phyloP scores from a whole-genome alignment of 2,113 vertebrate genomes.

The Macroglossus sobrinus region DNA sequence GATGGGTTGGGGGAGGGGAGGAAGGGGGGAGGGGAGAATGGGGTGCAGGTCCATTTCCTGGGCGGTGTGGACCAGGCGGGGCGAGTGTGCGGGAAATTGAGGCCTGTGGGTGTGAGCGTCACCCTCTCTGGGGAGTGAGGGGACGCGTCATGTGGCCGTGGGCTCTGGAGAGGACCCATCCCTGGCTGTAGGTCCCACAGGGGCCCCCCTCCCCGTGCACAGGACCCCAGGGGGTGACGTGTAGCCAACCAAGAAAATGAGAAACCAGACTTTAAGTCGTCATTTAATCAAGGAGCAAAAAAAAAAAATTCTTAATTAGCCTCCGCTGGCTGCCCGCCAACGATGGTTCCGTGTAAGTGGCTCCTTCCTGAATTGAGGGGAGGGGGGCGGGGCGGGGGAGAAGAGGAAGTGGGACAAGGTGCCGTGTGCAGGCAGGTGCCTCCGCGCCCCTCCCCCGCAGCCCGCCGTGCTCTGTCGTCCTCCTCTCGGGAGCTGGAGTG shows the following conservation, averaged over 20 bases:
- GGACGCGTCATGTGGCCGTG: background rate
- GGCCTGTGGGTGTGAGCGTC: background rate
- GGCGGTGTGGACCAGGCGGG: background rate
- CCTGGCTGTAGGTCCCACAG: background rate
- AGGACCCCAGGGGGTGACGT: conserved; percentile 1
- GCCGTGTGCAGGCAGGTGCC: accelerated
- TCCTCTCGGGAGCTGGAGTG: background rate
- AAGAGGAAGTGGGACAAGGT: background rate
- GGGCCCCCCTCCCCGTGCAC: background rate
- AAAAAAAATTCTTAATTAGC: conserved; percentile 69
- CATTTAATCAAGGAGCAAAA: conserved; percentile 56
- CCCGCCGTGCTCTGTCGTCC: accelerated
- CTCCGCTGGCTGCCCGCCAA: conserved; percentile 1
- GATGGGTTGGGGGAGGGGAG: background rate
- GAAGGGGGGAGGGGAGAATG: background rate
- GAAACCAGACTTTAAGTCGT: conserved; percentile 50
- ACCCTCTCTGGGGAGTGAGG: background rate
- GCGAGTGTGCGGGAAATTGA: background rate
- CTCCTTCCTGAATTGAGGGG: background rate
- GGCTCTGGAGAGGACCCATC: background rate
- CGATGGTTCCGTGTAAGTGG: conserved; percentile 21
- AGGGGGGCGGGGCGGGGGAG: background rate
- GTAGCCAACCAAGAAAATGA: conserved; percentile 47
- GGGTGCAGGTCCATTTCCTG: background rate
- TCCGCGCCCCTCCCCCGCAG: background rate